These are phyloP conservation scores for Calameuta idolon DNA, from an alignment of 2,888 invertebrate genomes.

Conservation along the genomic window DNA sequence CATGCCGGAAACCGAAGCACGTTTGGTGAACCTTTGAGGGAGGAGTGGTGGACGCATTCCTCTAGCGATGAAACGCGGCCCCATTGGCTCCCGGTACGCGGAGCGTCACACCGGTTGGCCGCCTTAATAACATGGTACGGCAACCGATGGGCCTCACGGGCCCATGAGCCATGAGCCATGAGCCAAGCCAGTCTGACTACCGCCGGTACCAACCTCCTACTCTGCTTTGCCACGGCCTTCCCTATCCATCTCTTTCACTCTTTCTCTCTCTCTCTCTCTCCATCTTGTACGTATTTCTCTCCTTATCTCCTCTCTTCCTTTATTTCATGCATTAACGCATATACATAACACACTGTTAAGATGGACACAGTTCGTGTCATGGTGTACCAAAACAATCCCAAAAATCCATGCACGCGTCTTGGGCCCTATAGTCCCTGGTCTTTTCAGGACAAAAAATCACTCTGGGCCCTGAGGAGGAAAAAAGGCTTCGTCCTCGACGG, in stretches of 20 bases:
- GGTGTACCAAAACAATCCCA: too few relatives aligned
- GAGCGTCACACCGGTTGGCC: constrained; percentile 65
- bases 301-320: neutral
- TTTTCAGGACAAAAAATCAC: too few relatives aligned
- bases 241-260: constrained; percentile 23
- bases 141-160: constrained; percentile 12
- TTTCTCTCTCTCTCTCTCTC: constrained; percentile 14
- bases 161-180: constrained; percentile 23
- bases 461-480: too few relatives aligned
- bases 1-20: constrained; percentile 50
- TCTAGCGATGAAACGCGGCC: constrained; percentile 53
- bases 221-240: constrained; percentile 24
- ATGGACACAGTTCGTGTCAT: too few relatives aligned
- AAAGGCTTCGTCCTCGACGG: constrained; percentile 17
- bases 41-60: constrained; percentile 54
- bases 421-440: too few relatives aligned
- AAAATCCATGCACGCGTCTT: too few relatives aligned
- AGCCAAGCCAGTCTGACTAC: constrained; percentile 45
- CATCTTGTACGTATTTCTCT: constrained; percentile 13
- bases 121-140: constrained; percentile 63
- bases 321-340: constrained; percentile 1
- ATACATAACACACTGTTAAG: too few relatives aligned
- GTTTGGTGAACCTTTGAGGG: constrained; percentile 11
- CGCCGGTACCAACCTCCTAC: constrained; percentile 37
- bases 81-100: constrained; percentile 58